A percentile compares a stretch with the other conserved stretches of the same genome.
phyloP scores from a whole-genome alignment of 2,888 invertebrate genomes.

The Matsumyia berberina region DNA sequence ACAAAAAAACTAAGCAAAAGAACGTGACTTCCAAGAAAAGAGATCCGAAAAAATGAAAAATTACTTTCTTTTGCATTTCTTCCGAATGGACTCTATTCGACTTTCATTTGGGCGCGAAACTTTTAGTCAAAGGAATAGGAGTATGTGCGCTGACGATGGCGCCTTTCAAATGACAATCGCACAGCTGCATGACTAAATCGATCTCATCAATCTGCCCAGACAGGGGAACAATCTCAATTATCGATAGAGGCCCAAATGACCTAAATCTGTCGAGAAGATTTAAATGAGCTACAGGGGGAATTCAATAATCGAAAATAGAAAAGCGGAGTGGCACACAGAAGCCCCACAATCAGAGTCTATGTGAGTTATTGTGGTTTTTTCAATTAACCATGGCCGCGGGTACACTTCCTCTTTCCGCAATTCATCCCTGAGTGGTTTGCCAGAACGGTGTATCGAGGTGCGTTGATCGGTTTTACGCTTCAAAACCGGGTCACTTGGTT shows the following conservation, averaged over 20 bases:
- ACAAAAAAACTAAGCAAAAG: conserved; percentile 44
- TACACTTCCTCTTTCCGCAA: conserved; percentile 50
- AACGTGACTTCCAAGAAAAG: conserved; percentile 71
- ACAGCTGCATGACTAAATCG: conserved; percentile 4
- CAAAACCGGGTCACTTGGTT: conserved; percentile 63
- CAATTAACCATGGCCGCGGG: conserved; percentile 41
- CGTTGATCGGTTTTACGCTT: conserved; percentile 22
- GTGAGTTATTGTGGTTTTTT: conserved; percentile 50
- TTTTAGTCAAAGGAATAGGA: not conserved
- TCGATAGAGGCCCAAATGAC: conserved; percentile 20
- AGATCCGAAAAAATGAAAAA: conserved; percentile 26
- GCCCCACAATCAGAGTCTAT: conserved; percentile 30
- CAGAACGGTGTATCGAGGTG: conserved; percentile 16
- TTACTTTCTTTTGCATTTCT: conserved; percentile 67
- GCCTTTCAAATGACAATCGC: conserved; percentile 20
- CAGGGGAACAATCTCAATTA: conserved; percentile 41
- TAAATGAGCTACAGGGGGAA: not conserved
- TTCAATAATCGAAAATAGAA: conserved; percentile 28
- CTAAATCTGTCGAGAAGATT: conserved; percentile 6
- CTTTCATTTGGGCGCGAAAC: conserved; percentile 42
- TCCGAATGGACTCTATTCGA: conserved; percentile 24
- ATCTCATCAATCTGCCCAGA: conserved; percentile 17
- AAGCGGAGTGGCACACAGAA: conserved; percentile 54
- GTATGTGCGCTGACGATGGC: no score
- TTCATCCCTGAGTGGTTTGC: conserved; percentile 30